phyloP scores from a whole-genome alignment of 1,140 invertebrate species.

The Metopolophium dirhodum region DNA sequence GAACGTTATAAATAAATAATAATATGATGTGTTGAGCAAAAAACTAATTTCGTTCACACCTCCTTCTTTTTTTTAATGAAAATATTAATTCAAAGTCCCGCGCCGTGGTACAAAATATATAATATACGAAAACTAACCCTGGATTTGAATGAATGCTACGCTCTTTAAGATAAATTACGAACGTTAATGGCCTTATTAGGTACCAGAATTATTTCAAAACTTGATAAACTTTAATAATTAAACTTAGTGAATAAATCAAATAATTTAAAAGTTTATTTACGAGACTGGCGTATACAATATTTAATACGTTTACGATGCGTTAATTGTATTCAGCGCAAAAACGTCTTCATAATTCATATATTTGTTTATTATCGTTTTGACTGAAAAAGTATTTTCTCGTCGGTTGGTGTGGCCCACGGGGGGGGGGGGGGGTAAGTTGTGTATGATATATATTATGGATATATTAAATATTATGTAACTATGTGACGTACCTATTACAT shows the following conservation, averaged over 20 bases:
- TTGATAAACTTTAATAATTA: constrained; percentile 31
- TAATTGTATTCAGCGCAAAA: neutral
- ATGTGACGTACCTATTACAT: neutral
- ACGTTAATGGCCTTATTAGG: constrained; percentile 5
- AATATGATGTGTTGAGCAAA: neutral
- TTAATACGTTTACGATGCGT: neutral
- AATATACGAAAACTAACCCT: neutral
- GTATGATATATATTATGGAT: neutral
- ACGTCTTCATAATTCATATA: neutral
- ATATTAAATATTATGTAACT: neutral
- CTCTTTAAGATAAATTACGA: neutral
- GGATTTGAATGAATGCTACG: neutral
- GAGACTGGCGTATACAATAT: neutral
- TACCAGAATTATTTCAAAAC: constrained; percentile 11
- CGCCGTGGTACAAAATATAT: neutral
- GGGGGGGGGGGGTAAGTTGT: too few relatives aligned
- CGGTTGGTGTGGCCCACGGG: neutral
- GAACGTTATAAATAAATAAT: neutral
- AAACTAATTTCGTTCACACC: neutral
- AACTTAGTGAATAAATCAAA: constrained; percentile 38
- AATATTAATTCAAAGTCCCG: neutral
- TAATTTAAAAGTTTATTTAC: constrained; percentile 13
- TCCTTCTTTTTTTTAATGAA: neutral
- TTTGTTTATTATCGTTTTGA: neutral
- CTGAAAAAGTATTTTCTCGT: neutral